A percentile compares a stretch with the other conserved stretches of the same genome.
Evolutionary conservation across 2,113 vertebrate genomes (phyloP).

Genomic region (mouse (Mus musculus)): GRCm39 chr10:26255501-26256000

Average conservation of each 20-base stretch:
- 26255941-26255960: not conserved
- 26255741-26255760: not conserved
- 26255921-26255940: not conserved
- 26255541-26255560: not conserved
- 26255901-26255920: not conserved
- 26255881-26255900: not conserved
- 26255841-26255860: not conserved
- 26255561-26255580: not conserved
- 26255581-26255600: too few relatives aligned
- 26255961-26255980: too few relatives aligned
- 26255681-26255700: slow-evolving; percentile 80
- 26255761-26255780: not conserved
- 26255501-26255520: slow-evolving; percentile 21
- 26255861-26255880: not conserved
- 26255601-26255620: slow-evolving; percentile 51
- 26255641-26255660: slow-evolving; percentile 79
- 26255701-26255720: slow-evolving; percentile 73
- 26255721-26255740: not conserved
- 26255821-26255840: not conserved
- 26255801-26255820: not conserved
- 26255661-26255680: slow-evolving; percentile 81
- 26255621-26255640: slow-evolving; percentile 59
- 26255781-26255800: not conserved
- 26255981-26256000: too few relatives aligned
- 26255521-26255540: not conserved